These are phyloP conservation scores for Ctenoplectra terminalis DNA, from an alignment of 1,140 invertebrate genomes.

Conservation along the genomic window DNA sequence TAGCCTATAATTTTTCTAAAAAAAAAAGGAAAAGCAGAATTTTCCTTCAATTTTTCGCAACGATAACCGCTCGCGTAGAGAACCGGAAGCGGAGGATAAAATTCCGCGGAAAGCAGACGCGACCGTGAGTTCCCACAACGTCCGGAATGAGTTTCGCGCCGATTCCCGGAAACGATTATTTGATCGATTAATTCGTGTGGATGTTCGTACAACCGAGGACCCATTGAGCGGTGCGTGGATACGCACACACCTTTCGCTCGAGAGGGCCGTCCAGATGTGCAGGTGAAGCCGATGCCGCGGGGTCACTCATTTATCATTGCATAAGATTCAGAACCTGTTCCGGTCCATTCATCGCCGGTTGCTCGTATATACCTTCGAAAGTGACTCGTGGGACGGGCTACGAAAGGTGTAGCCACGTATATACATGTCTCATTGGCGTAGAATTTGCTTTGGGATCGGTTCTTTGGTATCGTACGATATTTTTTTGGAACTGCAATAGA, in stretches of 20 bases:
- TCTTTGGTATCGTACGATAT: not conserved
- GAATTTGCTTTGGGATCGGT: constrained; percentile 1
- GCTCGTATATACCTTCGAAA: constrained; percentile 66
- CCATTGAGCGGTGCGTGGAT: constrained; percentile 49
- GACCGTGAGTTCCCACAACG: constrained; percentile 16
- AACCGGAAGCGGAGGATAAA: constrained; percentile 13
- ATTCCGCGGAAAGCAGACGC: not conserved
- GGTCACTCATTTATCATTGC: constrained; percentile 80
- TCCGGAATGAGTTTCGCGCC: not conserved
- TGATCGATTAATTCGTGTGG: constrained; percentile 49
- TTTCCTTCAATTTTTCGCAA: no score
- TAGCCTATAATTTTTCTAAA: no score
- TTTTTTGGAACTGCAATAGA: no score
- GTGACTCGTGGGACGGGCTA: constrained; percentile 63
- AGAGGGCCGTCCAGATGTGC: constrained; percentile 58
- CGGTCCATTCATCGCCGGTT: constrained; percentile 77
- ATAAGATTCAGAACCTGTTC: constrained; percentile 81
- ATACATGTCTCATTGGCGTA: constrained; percentile 51
- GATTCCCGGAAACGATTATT: constrained; percentile 53
- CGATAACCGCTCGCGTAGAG: not conserved
- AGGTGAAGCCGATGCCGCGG: constrained; percentile 62
- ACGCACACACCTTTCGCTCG: not conserved
- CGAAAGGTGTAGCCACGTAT: constrained; percentile 44
- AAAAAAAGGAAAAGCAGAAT: no score
- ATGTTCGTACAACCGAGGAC: constrained; percentile 34